phyloP scores from a whole-genome alignment of 2,113 vertebrate genomes.

The Rhynchomys soricoides region DNA sequence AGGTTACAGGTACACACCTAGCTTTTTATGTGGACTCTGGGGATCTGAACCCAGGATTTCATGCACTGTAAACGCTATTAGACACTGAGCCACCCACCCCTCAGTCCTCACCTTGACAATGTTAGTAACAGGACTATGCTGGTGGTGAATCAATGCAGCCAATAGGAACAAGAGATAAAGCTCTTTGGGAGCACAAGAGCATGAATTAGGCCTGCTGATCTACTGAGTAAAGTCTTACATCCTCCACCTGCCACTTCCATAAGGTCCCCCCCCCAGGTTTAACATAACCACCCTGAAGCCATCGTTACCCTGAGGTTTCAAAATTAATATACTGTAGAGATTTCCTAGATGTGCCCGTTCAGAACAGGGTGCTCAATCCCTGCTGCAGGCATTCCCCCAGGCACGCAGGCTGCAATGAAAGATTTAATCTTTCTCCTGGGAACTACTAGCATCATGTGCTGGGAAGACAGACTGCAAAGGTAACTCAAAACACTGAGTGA shows the following conservation, averaged over 20 bases:
- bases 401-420: not conserved
- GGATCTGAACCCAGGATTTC: not conserved
- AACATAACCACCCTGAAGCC: not conserved
- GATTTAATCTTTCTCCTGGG: not conserved
- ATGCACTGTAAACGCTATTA: not conserved
- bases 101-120: not conserved
- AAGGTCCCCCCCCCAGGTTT: not conserved
- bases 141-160: not conserved
- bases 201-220: not conserved
- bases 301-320: not conserved
- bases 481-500: not conserved
- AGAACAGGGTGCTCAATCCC: not conserved
- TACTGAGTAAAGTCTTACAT: not conserved
- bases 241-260: not conserved
- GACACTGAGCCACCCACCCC: no score
- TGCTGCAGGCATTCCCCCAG: not conserved
- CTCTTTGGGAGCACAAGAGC: not conserved
- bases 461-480: not conserved
- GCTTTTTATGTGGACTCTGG: no score
- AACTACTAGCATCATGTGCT: not conserved
- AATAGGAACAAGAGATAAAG: not conserved
- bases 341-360: not conserved
- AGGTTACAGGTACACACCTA: not conserved
- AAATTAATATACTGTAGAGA: not conserved
- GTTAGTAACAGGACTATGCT: not conserved